Conservation (phyloP, 2,113 vertebrate genomes). For the Anolis sagrei region DNA sequence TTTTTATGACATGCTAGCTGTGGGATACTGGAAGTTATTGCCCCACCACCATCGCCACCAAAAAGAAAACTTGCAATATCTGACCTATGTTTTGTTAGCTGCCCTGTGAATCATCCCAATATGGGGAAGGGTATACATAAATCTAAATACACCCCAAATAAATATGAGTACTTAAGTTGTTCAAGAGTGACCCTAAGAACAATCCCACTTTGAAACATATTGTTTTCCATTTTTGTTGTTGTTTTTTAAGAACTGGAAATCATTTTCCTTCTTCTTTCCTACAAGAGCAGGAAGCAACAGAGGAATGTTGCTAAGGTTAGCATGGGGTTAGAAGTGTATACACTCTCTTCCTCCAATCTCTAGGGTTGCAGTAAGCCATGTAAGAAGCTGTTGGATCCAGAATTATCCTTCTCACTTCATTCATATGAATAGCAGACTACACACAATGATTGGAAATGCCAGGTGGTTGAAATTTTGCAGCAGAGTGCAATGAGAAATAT, state of each 20-base stretch:
- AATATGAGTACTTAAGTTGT: neutral
- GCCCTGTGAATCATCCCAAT: neutral
- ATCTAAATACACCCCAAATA: slow-evolving; percentile 12
- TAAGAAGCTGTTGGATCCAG: neutral
- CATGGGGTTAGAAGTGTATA: too few species aligned
- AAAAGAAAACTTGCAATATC: too few species aligned
- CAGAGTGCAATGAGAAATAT: neutral
- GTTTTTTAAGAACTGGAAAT: neutral
- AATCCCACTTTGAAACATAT: neutral
- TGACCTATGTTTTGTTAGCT: neutral
- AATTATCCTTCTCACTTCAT: neutral
- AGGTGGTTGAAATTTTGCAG: neutral
- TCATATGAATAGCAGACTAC: neutral
- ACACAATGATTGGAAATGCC: neutral
- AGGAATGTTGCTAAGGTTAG: neutral
- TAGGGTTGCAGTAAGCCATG: neutral
- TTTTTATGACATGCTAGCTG: neutral
- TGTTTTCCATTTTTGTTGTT: neutral
- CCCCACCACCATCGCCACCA: too few species aligned
- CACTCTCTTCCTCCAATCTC: neutral
- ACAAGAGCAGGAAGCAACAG: neutral
- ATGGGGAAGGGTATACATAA: neutral
- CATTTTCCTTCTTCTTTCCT: neutral
- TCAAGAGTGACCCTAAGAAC: neutral
- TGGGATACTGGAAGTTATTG: neutral